Conservation (phyloP, 2,797 vertebrate genomes). For the Falco columbarius region DNA sequence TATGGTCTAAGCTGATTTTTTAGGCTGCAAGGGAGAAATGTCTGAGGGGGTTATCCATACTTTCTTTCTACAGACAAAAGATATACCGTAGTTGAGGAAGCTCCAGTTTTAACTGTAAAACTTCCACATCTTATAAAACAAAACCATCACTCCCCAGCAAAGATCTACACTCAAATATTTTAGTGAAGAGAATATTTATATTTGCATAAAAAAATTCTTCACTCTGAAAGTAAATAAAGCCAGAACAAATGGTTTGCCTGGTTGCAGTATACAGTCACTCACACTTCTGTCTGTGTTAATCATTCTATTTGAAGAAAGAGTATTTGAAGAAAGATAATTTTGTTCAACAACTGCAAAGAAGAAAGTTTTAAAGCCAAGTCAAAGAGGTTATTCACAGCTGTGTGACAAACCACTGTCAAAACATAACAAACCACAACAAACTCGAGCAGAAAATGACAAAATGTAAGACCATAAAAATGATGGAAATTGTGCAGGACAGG, state of each 20-base stretch:
- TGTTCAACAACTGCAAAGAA: constrained; percentile 63
- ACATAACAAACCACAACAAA: constrained; percentile 74
- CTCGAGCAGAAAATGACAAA: constrained; percentile 69
- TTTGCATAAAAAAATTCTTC: background rate
- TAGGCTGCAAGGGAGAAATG: background rate
- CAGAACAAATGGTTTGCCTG: background rate
- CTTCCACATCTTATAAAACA: background rate
- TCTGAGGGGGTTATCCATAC: background rate
- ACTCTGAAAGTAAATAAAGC: background rate
- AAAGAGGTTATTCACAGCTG: constrained; percentile 64
- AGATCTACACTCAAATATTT: background rate
- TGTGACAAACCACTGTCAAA: constrained; percentile 77
- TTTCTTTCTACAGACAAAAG: constrained; percentile 12
- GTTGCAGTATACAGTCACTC: background rate
- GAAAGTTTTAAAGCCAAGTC: constrained; percentile 72
- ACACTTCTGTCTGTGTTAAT: background rate
- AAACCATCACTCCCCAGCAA: background rate
- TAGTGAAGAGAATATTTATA: background rate
- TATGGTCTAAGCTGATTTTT: background rate
- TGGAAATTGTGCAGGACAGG: constrained; percentile 74
- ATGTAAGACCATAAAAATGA: constrained; percentile 75
- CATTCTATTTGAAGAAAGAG: constrained; percentile 4
- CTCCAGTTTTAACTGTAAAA: background rate
- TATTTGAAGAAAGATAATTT: constrained; percentile 41
- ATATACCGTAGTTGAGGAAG: background rate